Evolutionary conservation across 2,888 invertebrate genomes (phyloP), one percentile per base, ranked within the genome.

Genomic region (Nomada lathburiana): DNA sequence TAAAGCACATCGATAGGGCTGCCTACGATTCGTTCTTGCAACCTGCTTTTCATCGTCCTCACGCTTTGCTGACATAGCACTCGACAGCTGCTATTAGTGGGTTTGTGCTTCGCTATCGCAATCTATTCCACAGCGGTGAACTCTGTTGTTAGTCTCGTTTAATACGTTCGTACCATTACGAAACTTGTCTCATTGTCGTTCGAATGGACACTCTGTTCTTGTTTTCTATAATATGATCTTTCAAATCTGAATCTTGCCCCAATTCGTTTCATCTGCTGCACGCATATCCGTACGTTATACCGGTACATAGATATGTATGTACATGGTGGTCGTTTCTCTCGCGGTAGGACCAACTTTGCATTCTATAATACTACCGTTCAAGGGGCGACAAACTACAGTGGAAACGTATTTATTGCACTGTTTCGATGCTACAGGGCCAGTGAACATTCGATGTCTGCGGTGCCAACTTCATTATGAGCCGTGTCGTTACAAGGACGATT

Each of bases 61-160:
- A 73, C 87, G 86, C 88, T 87, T 76, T 78, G 89, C 89, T 89
- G 89, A 89, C 86, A 82, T 76, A 77, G 89, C 88, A 85, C 84
- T 83, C 67, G 69, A 71, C 63, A 29, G 10, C 82, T 73, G 68
- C 83, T 65, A 84, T 82, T 80, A 78, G 70, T 36, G 73, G 80
- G 76, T 84, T 88, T 85, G 81, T 88, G 87, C 84, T 76, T 71
- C 80, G 84, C 80, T 85, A 85, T 88, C 82, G 84, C 80, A 73
- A 86, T 81, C 78, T 75, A 81, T 80, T 84, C 36, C 36, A 36
- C 36, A 36, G 36, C 36, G 36, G 36, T 20, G 16, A 18, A 60
- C 47, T 47, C 26, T 18, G 13, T 26, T 47, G 29, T 18, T 36
- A 18, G 44, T 29, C 47, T 47, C 76, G 53, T 68, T 79, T 69